phyloP scores from a whole-genome alignment of 2,797 vertebrate genomes.

The Pseudochaenichthys georgianus region DNA sequence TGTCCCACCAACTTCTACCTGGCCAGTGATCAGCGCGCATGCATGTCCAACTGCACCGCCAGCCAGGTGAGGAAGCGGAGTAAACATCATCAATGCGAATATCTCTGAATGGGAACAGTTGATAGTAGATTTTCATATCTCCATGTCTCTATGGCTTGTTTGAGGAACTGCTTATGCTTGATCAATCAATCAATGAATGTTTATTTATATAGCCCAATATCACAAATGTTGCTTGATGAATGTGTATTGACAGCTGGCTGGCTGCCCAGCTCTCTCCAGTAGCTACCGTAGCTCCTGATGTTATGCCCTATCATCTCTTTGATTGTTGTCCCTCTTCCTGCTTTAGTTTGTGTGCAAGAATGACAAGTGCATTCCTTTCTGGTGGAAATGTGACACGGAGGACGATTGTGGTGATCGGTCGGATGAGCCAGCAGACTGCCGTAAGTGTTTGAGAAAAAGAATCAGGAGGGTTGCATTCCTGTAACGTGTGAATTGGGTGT shows the following conservation, averaged over 20 bases:
- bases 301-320: conserved; percentile 10
- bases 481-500: background rate
- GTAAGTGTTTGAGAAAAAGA: conserved; percentile 83
- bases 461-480: background rate
- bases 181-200: background rate
- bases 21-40: conserved; percentile 91
- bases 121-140: conserved; percentile 36
- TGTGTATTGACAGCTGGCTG: conserved; percentile 42
- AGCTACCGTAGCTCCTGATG: background rate
- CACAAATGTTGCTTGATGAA: conserved; percentile 10
- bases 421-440: conserved; percentile 93
- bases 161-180: conserved; percentile 37
- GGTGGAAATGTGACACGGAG: conserved; percentile 99
- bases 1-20: conserved; percentile 98
- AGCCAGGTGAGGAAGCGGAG: conserved; percentile 89
- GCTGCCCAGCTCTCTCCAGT: conserved; percentile 16
- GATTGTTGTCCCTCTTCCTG: conserved; percentile 15
- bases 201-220: no score
- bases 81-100: conserved; percentile 15
- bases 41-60: conserved; percentile 97
- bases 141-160: conserved; percentile 29
- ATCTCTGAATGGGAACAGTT: conserved; percentile 7
- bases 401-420: conserved; percentile 97
- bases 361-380: conserved; percentile 99
- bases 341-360: conserved; percentile 97